Evolutionary conservation across 2,113 vertebrate species (phyloP).

Genomic region (Dromaius novaehollandiae): DNA sequence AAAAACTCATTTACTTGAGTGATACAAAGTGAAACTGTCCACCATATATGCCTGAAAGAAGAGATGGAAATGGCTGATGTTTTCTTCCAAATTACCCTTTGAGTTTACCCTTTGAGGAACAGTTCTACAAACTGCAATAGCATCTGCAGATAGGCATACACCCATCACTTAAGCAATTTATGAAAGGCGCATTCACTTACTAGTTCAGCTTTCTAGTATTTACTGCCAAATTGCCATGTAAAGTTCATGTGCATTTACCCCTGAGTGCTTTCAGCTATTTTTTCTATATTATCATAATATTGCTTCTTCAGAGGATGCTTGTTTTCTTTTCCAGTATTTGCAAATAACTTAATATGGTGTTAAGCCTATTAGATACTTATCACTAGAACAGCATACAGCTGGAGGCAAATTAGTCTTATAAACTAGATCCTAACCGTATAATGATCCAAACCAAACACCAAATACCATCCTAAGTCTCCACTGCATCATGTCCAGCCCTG

Average conservation of each 20-base stretch:
- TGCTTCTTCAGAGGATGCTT: neutral
- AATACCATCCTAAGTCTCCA: neutral
- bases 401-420: neutral
- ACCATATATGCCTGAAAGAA: neutral
- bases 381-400: neutral
- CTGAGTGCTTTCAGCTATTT: neutral
- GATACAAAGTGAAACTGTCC: neutral
- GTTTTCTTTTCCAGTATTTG: neutral
- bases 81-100: neutral
- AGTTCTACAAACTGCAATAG: neutral
- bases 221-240: neutral
- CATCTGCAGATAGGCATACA: neutral
- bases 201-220: neutral
- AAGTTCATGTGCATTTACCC: neutral
- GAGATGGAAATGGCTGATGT: neutral
- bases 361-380: neutral
- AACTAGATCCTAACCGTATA: neutral
- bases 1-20: neutral
- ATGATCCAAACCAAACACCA: neutral
- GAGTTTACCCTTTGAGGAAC: neutral
- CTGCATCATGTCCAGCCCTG: neutral
- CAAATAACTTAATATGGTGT: conserved; percentile 15
- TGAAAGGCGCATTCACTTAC: neutral
- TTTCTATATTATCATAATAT: neutral
- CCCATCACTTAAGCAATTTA: neutral